Evolutionary conservation across 2,113 vertebrate genomes (phyloP).

Genomic region (Chaetodon auriga): DNA sequence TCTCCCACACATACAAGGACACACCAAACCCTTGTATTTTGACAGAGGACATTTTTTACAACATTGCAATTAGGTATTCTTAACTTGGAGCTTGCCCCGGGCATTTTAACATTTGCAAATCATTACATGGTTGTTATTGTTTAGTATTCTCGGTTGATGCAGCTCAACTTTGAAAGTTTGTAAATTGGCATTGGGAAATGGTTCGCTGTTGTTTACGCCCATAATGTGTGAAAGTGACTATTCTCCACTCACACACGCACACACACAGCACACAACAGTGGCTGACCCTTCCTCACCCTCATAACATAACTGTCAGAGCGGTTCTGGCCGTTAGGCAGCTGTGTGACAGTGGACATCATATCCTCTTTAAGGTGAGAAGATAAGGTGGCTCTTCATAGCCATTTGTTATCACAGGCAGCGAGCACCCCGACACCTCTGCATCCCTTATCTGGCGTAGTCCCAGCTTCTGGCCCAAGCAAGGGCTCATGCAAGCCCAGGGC

Average conservation of each 20-base stretch:
- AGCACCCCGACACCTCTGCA: conserved; percentile 62
- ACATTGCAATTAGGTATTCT: conserved; percentile 60
- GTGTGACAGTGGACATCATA: conserved; percentile 73
- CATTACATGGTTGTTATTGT: conserved; percentile 43
- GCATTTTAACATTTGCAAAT: conserved; percentile 60
- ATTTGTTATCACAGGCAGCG: conserved; percentile 68
- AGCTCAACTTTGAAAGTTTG: conserved; percentile 19
- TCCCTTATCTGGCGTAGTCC: conserved; percentile 71
- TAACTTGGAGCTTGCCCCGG: conserved; percentile 39
- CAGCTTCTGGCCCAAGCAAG: conserved; percentile 40
- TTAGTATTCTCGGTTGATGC: conserved; percentile 45
- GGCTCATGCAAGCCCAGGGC: conserved; percentile 45
- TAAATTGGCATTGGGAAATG: background rate
- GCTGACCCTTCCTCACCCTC: conserved; percentile 51
- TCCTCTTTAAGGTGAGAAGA: conserved; percentile 78
- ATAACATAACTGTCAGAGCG: conserved; percentile 49
- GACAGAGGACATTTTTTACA: conserved; percentile 19
- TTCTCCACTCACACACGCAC: background rate
- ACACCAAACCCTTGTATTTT: conserved; percentile 36
- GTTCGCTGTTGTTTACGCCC: background rate
- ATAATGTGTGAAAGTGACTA: background rate
- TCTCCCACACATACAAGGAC: conserved; percentile 21
- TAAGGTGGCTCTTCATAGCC: conserved; percentile 71
- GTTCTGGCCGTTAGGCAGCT: conserved; percentile 52
- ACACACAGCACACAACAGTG: background rate